phyloP scores from a whole-genome alignment of 2,797 vertebrate genomes.

The Dallia pectoralis region DNA sequence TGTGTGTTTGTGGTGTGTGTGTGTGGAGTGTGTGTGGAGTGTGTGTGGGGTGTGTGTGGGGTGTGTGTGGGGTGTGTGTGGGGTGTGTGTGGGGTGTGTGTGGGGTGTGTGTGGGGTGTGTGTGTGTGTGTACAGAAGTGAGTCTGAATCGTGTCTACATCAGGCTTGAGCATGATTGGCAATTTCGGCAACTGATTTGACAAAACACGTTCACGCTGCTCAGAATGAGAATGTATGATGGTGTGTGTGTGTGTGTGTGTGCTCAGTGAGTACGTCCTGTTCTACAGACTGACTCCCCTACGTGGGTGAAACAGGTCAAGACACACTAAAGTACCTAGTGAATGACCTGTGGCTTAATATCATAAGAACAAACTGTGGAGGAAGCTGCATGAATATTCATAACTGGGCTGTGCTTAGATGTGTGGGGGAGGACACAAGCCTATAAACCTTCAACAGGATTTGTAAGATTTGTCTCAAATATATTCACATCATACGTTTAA shows the following conservation, averaged over 20 bases:
- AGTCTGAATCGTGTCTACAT: slow-evolving; percentile 51
- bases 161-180: slow-evolving; percentile 40
- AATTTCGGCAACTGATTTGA: slow-evolving; percentile 48
- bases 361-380: too few species aligned
- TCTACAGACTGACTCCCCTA: too few species aligned
- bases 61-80: background rate
- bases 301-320: too few species aligned
- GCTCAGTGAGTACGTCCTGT: too few species aligned
- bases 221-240: background rate
- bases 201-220: slow-evolving; percentile 24
- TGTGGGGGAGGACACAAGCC: too few species aligned
- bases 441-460: too few species aligned
- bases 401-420: too few species aligned
- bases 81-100: background rate
- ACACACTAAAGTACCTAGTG: too few species aligned
- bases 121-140: background rate
- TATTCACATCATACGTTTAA: too few species aligned
- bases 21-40: background rate
- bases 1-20: background rate
- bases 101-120: background rate
- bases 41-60: background rate
- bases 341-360: too few species aligned
- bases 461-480: too few species aligned
- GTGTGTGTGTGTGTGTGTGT: slow-evolving; percentile 1
- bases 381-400: too few species aligned